Evolutionary conservation across 2,113 vertebrate species (phyloP).

Genomic region (Cygnus atratus): DNA sequence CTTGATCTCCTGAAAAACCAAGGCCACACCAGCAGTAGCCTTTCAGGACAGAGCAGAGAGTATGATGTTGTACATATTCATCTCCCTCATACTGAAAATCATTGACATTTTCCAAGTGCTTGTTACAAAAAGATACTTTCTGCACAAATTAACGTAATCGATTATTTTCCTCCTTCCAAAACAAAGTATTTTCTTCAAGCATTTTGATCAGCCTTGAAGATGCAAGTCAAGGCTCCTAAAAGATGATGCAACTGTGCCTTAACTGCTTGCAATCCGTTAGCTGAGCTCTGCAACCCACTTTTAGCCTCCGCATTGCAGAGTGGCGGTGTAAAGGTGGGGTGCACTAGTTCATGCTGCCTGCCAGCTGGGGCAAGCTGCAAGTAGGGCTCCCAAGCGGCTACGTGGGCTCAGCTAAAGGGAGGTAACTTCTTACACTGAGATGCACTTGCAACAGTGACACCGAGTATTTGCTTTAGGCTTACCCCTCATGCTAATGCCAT

Average conservation of each 20-base stretch:
- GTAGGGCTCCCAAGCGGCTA: not conserved
- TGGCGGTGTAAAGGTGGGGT: not conserved
- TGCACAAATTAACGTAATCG: not conserved
- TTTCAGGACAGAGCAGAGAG: not conserved
- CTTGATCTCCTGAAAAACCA: not conserved
- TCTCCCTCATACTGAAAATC: not conserved
- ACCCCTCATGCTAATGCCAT: slow-evolving; percentile 56
- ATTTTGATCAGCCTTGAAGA: not conserved
- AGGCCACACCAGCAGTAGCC: not conserved
- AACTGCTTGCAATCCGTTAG: not conserved
- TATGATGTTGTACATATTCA: not conserved
- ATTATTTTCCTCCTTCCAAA: not conserved
- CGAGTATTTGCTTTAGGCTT: slow-evolving; percentile 65
- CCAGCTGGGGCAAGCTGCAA: not conserved
- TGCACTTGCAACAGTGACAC: slow-evolving; percentile 55
- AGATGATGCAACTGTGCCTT: not conserved
- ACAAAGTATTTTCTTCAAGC: not conserved
- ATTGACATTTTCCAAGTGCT: not conserved
- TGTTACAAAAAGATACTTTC: not conserved
- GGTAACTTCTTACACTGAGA: slow-evolving; percentile 40
- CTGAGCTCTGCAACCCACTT: not conserved
- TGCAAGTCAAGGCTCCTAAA: not conserved
- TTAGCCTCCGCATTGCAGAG: not conserved
- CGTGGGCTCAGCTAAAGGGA: slow-evolving; percentile 11
- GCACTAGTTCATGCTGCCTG: not conserved